Percentiles rank a stretch among this genome's conserved stretches.
Conservation (phyloP, 2,797 vertebrate species). For the Pipistrellus kuhlii region DNA sequence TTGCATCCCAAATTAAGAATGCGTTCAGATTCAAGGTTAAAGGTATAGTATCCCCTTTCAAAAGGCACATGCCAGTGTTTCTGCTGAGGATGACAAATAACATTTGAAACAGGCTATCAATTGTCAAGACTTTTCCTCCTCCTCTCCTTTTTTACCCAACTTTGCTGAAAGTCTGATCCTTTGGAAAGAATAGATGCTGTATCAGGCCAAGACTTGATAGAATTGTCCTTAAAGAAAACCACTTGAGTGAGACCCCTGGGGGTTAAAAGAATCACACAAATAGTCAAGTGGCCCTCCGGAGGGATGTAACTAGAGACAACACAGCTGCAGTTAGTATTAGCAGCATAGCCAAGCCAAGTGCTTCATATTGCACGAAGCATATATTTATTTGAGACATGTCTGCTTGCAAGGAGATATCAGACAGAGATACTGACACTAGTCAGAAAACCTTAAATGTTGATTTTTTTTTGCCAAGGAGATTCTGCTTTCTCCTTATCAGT, state of each 20-base stretch:
- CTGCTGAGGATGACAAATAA: conserved; percentile 87
- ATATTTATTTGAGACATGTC: not conserved
- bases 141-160: conserved; percentile 32
- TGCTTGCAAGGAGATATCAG: not conserved
- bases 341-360: rapidly evolving
- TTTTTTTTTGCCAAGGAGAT: not conserved
- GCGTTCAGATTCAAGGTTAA: conserved; percentile 88
- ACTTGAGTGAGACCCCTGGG: conserved; percentile 1
- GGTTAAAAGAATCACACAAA: not conserved
- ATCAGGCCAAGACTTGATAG: conserved; percentile 49
- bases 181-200: conserved; percentile 20
- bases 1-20: conserved; percentile 87
- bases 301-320: not conserved
- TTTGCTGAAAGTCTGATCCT: conserved; percentile 59
- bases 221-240: conserved; percentile 64
- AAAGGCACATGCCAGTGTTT: conserved; percentile 86
- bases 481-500: not conserved
- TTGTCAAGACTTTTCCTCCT: conserved; percentile 71
- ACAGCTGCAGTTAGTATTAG: not conserved
- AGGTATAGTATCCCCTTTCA: conserved; percentile 89
- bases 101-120: conserved; percentile 80
- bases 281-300: conserved; percentile 52
- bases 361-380: not conserved
- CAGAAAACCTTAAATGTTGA: not conserved
- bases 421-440: not conserved